Evolutionary conservation across 2,113 vertebrate species (phyloP).

Genomic region (Tetraodon nigroviridis): DNA sequence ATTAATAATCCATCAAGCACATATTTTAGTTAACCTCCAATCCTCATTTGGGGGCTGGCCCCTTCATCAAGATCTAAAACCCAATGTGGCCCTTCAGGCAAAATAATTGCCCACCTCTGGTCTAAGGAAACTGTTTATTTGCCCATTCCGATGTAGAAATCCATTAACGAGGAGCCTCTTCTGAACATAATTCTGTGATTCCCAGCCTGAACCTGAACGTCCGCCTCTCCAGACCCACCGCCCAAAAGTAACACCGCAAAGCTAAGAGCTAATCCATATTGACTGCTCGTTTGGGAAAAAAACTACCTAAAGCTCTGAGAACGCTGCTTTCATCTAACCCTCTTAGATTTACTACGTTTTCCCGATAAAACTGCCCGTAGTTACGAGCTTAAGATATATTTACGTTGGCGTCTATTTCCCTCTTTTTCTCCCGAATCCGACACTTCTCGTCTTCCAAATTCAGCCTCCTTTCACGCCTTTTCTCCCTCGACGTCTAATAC

Average conservation of each 20-base stretch:
- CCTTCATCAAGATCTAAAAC: no score
- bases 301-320: conserved; percentile 11
- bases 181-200: neutral
- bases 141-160: no score
- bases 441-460: conserved; percentile 16
- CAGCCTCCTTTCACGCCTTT: conserved; percentile 53
- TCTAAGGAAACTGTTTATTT: no score
- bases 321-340: conserved; percentile 32
- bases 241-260: neutral
- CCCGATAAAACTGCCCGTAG: conserved; percentile 30
- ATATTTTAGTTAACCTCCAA: no score
- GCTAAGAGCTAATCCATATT: neutral
- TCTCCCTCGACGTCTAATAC: conserved; percentile 47
- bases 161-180: no score
- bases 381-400: conserved; percentile 38
- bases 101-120: no score
- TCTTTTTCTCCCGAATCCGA: conserved; percentile 39
- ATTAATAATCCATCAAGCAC: no score
- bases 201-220: neutral
- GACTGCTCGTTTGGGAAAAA: neutral
- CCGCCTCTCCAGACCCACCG: neutral
- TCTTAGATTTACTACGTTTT: conserved; percentile 37
- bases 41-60: no score
- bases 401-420: conserved; percentile 14
- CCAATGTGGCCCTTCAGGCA: no score